Conservation (phyloP, 2,797 vertebrate genomes). For the Cercopithecus diana region DNA sequence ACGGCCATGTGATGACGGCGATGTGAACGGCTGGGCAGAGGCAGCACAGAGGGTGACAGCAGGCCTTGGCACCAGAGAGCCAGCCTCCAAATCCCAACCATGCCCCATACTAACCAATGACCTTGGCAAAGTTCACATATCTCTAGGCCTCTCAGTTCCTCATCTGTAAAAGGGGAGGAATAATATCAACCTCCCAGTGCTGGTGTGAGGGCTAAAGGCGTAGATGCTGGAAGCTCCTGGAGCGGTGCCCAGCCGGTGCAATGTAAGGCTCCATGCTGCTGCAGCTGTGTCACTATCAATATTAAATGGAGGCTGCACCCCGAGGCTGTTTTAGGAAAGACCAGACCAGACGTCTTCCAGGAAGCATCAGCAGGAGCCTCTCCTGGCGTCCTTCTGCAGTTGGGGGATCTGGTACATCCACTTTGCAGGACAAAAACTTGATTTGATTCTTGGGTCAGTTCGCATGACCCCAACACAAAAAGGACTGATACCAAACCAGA, state of each 20-base stretch:
- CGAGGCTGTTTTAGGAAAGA: not conserved
- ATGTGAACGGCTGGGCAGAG: rapidly evolving
- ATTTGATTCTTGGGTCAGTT: not conserved
- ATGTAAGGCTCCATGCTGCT: too few relatives aligned
- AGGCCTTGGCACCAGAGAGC: not conserved
- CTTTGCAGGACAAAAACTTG: not conserved
- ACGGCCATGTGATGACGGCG: not conserved
- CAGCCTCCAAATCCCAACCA: not conserved
- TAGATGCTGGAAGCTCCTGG: too few relatives aligned
- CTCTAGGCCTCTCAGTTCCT: not conserved
- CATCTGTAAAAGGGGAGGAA: not conserved
- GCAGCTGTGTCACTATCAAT: rapidly evolving
- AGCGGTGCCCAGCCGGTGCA: rapidly evolving
- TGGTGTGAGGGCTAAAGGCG: not conserved
- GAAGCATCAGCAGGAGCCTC: not conserved
- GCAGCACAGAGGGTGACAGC: not conserved
- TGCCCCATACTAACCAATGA: rapidly evolving
- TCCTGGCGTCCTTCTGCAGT: rapidly evolving
- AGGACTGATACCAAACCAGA: too few relatives aligned
- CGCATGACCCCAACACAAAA: rapidly evolving
- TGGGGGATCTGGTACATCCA: rapidly evolving
- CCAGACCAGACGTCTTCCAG: not conserved
- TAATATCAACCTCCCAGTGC: not conserved
- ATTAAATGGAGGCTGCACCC: rapidly evolving
- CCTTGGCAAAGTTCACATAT: not conserved